Evolutionary conservation across 2,113 vertebrate genomes (phyloP).

Genomic region (Entelurus aequoreus): DNA sequence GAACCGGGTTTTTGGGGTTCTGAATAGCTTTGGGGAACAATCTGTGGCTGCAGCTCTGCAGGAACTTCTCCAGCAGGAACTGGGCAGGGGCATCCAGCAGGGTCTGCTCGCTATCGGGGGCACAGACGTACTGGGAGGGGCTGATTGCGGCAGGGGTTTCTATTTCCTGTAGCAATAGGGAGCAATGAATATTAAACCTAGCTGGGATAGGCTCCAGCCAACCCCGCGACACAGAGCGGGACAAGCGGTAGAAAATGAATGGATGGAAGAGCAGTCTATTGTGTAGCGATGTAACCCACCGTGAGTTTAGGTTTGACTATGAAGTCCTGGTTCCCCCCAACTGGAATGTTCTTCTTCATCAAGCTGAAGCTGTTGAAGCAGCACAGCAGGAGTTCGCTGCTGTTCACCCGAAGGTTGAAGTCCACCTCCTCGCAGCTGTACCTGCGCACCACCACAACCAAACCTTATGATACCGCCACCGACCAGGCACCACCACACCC

Average conservation of each 20-base stretch:
- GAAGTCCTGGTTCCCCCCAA: conserved; percentile 87
- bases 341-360: conserved; percentile 96
- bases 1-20: conserved; percentile 84
- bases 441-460: conserved; percentile 56
- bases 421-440: conserved; percentile 96
- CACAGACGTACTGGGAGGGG: conserved; percentile 91
- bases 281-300: conserved; percentile 65
- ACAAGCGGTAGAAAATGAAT: too few relatives aligned
- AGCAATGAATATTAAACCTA: background rate
- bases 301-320: conserved; percentile 87
- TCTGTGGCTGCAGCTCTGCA: conserved; percentile 86
- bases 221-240: too few relatives aligned
- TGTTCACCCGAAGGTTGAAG: conserved; percentile 92
- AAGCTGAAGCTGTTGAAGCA: conserved; percentile 95
- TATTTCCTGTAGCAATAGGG: conserved; percentile 70
- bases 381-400: conserved; percentile 88
- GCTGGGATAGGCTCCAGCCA: too few relatives aligned
- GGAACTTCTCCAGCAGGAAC: conserved; percentile 94
- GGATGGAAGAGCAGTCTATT: background rate
- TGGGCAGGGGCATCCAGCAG: conserved; percentile 89
- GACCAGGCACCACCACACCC: background rate
- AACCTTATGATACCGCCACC: background rate
- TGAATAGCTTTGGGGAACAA: conserved; percentile 88
- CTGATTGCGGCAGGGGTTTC: conserved; percentile 77
- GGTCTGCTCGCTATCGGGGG: conserved; percentile 94